Evolutionary conservation across 2,113 vertebrate species (phyloP).

Genomic region (Poeciliopsis retropinna): DNA sequence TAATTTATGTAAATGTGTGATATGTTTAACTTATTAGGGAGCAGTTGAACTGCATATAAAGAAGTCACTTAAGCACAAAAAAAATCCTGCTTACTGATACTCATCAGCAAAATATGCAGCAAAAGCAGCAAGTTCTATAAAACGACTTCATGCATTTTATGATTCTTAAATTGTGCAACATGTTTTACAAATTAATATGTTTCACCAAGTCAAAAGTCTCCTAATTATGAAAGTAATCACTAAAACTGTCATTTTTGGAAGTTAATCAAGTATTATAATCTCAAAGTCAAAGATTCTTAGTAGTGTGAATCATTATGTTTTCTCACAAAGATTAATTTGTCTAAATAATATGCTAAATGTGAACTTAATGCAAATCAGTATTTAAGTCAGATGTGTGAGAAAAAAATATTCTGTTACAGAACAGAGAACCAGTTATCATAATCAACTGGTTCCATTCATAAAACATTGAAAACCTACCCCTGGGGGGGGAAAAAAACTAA

Average conservation of each 20-base stretch:
- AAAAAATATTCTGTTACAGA: background rate
- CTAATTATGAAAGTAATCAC: background rate
- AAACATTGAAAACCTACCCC: background rate
- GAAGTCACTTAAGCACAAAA: background rate
- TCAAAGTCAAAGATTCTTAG: no score
- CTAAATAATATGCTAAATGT: background rate
- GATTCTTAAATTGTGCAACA: conserved; percentile 1
- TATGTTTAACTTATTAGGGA: background rate
- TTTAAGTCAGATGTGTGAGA: background rate
- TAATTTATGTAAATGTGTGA: background rate
- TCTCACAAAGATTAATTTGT: background rate
- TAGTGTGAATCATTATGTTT: background rate
- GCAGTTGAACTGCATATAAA: background rate
- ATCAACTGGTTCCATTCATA: conserved; percentile 1
- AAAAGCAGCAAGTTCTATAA: background rate
- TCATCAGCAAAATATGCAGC: conserved; percentile 7
- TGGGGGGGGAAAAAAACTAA: background rate
- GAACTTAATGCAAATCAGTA: conserved; percentile 4
- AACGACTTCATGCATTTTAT: background rate
- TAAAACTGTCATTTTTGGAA: background rate
- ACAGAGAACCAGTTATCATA: no score
- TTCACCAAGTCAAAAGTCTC: background rate
- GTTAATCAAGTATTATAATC: background rate
- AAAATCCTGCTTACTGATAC: background rate
- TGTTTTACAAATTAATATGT: background rate